Base-by-base conservation (phyloP, 2,113 vertebrate genomes). In the Eira barbara region DNA sequence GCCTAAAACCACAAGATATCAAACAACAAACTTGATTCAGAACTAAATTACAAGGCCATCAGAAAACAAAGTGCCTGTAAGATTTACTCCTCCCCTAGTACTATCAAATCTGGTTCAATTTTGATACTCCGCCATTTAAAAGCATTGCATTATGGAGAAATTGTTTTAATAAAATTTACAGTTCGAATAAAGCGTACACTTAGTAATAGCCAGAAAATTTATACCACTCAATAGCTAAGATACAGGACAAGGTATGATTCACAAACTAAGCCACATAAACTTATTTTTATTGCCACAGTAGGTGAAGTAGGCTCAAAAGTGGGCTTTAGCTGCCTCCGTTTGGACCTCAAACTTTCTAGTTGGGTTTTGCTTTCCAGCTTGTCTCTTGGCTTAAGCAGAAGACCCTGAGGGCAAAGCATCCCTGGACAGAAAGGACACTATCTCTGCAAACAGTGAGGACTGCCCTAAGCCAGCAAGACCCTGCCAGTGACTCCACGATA, bases 1-100 rank as follows among this genome's bases (percentile, higher is more conserved):
- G 97, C 96, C 98, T 98, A 90, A 73, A 97, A 97, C 1, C 21
- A 91, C 25, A 94, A 81, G n/a, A 9, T 3, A n/a, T 6, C 31
- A 7, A 9, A 36, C 15, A 45, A 9, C 27, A 61, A 71, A 59
- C 47, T 87, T 67, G 29, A 27, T 59, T 84, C 27, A 2, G 10
- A 92, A 34, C n/a, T 20, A 69, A 90, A 52, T 55, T 29, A 71
- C 7, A 74, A 59, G 31, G 31, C 3, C 21, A 25, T 25, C 47
- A 7, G 25, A 61, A 84, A 71, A 61, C 20, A 78, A 80, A 29
- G 89, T 36, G 21, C 31, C 27, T 78, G 4, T 21, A n/a, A n/a
- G 45, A 69, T 47, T 55, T 82, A 6, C 49, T 6, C 27, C 71
- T 61, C 57, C 31, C 63, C 31, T 67, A 3, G 6, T 67, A 67